Evolutionary conservation across 2,113 vertebrate species (phyloP).

Genomic region (Podarcis cretensis): DNA sequence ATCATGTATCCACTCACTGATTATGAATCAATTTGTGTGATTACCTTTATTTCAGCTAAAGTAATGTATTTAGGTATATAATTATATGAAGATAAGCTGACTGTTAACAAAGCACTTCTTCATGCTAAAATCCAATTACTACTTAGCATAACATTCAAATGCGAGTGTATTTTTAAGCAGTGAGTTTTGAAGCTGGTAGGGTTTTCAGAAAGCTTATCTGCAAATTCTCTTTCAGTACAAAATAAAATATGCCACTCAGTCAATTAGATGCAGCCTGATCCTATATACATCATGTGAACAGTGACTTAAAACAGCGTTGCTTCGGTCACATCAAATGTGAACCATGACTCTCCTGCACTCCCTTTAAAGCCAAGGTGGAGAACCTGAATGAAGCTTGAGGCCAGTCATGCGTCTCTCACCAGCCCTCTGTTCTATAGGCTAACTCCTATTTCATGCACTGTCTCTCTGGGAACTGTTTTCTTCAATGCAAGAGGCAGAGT

Average conservation of each 20-base stretch:
- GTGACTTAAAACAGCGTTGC: background rate
- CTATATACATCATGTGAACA: background rate
- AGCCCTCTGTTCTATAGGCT: too few relatives aligned
- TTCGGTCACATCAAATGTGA: background rate
- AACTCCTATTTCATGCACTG: too few relatives aligned
- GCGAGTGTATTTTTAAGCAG: constrained; percentile 14
- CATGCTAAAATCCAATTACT: background rate
- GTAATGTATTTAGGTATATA: constrained; percentile 25
- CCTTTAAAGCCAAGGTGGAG: background rate
- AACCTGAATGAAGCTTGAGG: too few relatives aligned
- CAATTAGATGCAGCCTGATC: background rate
- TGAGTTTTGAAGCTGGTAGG: background rate
- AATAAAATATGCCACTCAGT: too few relatives aligned
- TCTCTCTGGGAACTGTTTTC: too few relatives aligned
- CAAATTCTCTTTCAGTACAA: background rate
- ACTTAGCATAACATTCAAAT: background rate
- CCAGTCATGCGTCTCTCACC: too few relatives aligned
- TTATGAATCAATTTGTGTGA: background rate
- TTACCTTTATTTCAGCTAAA: background rate
- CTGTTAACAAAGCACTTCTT: background rate
- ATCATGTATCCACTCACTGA: background rate
- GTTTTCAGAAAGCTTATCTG: background rate
- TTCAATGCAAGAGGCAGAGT: too few relatives aligned
- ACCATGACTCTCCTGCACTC: background rate
- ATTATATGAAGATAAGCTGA: background rate